Base-by-base conservation (phyloP, 2,797 vertebrate genomes). In the Cheracebus regulus region DNA sequence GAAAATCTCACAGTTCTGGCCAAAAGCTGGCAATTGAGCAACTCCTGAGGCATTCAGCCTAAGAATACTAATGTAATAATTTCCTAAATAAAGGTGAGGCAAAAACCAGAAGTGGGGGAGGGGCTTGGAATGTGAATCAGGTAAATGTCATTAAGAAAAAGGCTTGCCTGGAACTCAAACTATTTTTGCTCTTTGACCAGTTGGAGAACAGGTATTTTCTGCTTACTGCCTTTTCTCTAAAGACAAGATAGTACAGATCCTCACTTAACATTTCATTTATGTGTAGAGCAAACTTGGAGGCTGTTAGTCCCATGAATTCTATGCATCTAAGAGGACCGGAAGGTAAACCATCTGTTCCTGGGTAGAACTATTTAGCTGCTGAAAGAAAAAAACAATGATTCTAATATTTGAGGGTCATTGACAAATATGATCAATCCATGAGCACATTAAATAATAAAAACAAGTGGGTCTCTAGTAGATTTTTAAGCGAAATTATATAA, bases 371-470 rank as follows among this genome's bases (percentile, higher is more conserved):
- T 61, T 79, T 75, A 76, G 30, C 61, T 92, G 24, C 52, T 36
- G 7, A 67, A 41, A 91, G 48, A 73, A 36, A 75, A 61, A 50
- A 61, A 57, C 9, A 78, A 26, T 7, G 7, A 95, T 41, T 76
- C 22, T 46, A 75, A 33, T 85, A 93, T 61, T 70, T 90, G 52
- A 72, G 48, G 30, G 4, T 36, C 86, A 87, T 52, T 85, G 39
- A 87, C 85, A 91, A 85, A 85, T 83, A 83, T 36, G 67, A 52
- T 93, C 48, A 97, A 55, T 17, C 46, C 33, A 20, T 30, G 48
- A 95, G 33, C 39, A n/a, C 72, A 85, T 92, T 67, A 95, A 93
- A 80, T 78, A 72, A 88, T 58, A 88, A 88, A 91, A 87, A 17
- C 44, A 93, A 55, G 30, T 78, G 22, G 11, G 19, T 76, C 50